phyloP scores from a whole-genome alignment of 2,113 vertebrate species.

The Centrocercus urophasianus region DNA sequence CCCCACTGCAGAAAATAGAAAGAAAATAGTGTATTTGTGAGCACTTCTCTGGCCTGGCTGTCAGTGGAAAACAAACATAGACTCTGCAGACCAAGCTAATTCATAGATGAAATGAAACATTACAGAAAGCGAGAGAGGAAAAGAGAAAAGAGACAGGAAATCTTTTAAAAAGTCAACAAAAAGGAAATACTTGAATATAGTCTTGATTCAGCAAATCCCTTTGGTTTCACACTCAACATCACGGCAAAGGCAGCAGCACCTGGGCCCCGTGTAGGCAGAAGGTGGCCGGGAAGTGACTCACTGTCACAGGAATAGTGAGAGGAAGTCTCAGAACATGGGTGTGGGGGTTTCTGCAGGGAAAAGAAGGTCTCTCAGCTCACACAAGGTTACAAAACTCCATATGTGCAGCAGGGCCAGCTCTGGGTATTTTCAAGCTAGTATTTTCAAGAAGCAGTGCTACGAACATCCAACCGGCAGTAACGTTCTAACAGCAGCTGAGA shows the following conservation, averaged over 20 bases:
- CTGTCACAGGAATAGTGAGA: neutral
- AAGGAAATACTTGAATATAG: neutral
- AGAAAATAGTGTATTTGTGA: neutral
- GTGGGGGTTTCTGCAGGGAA: conserved; percentile 15
- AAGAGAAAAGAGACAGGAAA: neutral
- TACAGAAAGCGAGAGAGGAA: neutral
- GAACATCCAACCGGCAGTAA: accelerated
- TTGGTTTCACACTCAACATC: neutral
- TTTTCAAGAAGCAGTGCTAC: neutral
- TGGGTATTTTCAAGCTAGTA: neutral
- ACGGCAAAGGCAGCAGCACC: neutral
- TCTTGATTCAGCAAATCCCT: conserved; percentile 14
- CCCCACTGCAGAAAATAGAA: neutral
- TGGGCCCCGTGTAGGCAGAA: conserved; percentile 18
- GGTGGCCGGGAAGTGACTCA: conserved; percentile 38
- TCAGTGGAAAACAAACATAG: neutral
- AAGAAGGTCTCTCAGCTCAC: neutral
- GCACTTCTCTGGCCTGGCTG: neutral
- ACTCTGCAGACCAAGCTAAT: neutral
- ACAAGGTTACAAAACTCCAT: neutral
- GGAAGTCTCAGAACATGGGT: neutral
- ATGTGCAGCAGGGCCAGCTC: neutral
- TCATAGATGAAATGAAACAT: neutral
- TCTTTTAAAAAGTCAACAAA: neutral
- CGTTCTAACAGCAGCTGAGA: neutral